Base-by-base conservation (phyloP, 2,113 vertebrate genomes). In the Phycodurus eques region DNA sequence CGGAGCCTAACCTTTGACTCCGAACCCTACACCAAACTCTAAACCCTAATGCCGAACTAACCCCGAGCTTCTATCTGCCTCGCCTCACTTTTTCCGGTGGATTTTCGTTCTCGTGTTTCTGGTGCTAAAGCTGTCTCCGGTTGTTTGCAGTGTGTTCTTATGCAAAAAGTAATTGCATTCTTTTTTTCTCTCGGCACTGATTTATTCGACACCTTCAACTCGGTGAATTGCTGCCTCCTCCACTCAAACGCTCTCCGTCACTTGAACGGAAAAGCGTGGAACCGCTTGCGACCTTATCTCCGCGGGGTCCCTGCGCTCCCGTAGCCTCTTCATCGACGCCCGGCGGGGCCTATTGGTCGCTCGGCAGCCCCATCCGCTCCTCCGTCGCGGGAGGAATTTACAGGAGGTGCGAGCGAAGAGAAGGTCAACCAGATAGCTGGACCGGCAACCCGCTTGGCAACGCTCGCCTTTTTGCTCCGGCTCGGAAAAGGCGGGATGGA, bases 311-410 rank as follows among this genome's bases (percentile, higher is more conserved):
- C n/a, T 67, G 74, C 68, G 73, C 81, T 82, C 83, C 78, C 81
- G 66, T 78, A 84, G 74, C 64, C 84, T 82, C 83, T 90, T 85
- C 79, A 90, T 87, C 89, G 87, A 77, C 76, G 64, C 67, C 60
- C 80, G 78, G 83, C 85, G 87, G 85, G 74, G 80, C 76, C 82
- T 88, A 77, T 89, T 89, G 88, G 27, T 89, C 88, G 83, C 88
- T 89, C 87, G 88, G 86, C 83, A 22, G 87, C 84, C 72, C 71
- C n/a, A 35, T 70, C 63, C 83, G 69, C 63, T 85, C 76, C 81
- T 75, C 74, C 15, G 69, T 35, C 54, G 73, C 82, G 65, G 74
- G 76, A 83, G 79, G 79, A 77, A 89, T 90, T 85, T 27, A 87
- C 83, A 82, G 84, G 81, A 84, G 51, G 79, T 77, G 57, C 78